Evolutionary conservation across 2,888 invertebrate species (phyloP).

Genomic region (Nemapogon koenigi): DNA sequence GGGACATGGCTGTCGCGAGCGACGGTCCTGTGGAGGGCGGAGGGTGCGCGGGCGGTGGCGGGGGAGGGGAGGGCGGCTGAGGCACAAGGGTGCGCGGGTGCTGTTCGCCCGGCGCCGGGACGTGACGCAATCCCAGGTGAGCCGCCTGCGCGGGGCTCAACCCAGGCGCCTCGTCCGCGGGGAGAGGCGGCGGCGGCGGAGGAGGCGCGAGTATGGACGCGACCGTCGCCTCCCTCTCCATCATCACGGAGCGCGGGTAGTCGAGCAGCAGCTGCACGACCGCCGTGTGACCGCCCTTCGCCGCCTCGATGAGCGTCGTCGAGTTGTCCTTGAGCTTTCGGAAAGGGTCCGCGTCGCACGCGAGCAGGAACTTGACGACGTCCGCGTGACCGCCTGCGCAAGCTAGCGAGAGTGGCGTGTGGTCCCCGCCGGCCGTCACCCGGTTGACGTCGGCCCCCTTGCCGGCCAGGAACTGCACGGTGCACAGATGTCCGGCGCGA

Average conservation of each 20-base stretch:
- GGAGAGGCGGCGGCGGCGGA: background rate
- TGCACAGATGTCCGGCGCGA: conserved; percentile 93
- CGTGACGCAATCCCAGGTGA: conserved; percentile 45
- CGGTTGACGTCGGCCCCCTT: conserved; percentile 67
- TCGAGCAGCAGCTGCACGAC: conserved; percentile 95
- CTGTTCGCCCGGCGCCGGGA: conserved; percentile 37
- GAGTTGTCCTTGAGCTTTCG: conserved; percentile 98
- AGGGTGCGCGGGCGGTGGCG: conserved; percentile 13
- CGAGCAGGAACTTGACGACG: conserved; percentile 90
- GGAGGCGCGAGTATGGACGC: conserved; percentile 27
- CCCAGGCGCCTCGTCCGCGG: conserved; percentile 24
- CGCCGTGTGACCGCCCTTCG: conserved; percentile 93
- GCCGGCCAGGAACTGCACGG: conserved; percentile 93
- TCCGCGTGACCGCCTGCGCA: conserved; percentile 95
- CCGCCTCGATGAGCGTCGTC: conserved; percentile 97
- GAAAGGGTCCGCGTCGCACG: conserved; percentile 92
- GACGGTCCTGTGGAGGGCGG: conserved; percentile 19
- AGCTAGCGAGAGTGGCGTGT: conserved; percentile 94
- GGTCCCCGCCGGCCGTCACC: conserved; percentile 93
- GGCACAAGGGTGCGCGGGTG: conserved; percentile 35
- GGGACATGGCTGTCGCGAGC: conserved; percentile 20
- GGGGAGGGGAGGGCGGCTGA: conserved; percentile 15
- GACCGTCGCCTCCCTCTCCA: conserved; percentile 58
- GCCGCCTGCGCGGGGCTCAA: conserved; percentile 51
- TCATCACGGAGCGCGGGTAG: conserved; percentile 86